Evolutionary conservation across 2,888 invertebrate genomes (phyloP).

Genomic region (Drosophila eohydei): DNA sequence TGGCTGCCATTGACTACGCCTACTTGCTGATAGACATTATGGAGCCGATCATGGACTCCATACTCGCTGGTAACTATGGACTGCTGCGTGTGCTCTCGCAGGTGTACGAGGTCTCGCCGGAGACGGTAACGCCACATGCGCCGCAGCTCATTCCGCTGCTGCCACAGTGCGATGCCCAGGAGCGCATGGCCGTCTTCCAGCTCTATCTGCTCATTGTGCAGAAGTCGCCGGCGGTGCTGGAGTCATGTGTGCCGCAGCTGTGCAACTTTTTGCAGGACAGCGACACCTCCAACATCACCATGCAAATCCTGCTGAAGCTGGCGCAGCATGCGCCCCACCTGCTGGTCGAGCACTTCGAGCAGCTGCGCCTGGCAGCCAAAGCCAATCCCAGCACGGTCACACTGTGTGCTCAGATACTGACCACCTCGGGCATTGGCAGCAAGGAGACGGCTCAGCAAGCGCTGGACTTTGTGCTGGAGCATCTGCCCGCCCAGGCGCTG

Average conservation of each 20-base stretch:
- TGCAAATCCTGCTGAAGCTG: constrained; percentile 91
- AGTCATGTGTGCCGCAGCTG: constrained; percentile 92
- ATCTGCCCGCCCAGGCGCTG: constrained; percentile 90
- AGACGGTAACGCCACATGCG: constrained; percentile 93
- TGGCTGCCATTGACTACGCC: constrained; percentile 96
- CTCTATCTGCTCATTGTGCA: constrained; percentile 93
- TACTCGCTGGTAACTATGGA: constrained; percentile 95
- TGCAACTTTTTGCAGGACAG: constrained; percentile 89
- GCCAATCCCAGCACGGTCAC: constrained; percentile 88
- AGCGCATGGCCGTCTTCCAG: constrained; percentile 93
- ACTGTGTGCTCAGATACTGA: constrained; percentile 89
- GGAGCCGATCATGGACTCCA: constrained; percentile 95
- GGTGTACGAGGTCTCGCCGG: constrained; percentile 94
- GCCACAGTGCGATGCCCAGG: constrained; percentile 93
- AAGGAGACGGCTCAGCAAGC: constrained; percentile 93
- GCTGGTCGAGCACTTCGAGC: constrained; percentile 89
- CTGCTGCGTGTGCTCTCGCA: constrained; percentile 95
- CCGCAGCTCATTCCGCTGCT: constrained; percentile 91
- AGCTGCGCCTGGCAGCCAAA: constrained; percentile 89
- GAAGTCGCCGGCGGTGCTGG: constrained; percentile 89
- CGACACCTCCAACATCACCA: constrained; percentile 87
- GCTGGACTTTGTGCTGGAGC: constrained; percentile 92
- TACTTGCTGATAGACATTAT: constrained; percentile 94
- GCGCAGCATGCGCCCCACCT: constrained; percentile 89
- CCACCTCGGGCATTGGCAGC: constrained; percentile 89